phyloP scores from a whole-genome alignment of 2,113 vertebrate genomes.

The Misgurnus mizolepis region DNA sequence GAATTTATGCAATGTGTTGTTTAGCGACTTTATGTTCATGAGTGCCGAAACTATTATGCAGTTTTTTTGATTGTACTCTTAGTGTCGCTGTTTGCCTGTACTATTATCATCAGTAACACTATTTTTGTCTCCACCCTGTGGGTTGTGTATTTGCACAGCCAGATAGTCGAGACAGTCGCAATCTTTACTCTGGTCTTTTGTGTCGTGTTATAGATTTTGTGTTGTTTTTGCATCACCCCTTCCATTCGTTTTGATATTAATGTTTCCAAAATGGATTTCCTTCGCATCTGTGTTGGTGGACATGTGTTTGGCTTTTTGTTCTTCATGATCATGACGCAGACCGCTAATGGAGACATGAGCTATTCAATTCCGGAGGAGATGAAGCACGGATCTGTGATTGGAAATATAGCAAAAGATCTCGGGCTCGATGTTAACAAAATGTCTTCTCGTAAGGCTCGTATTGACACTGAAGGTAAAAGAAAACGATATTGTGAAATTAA shows the following conservation, averaged over 20 bases:
- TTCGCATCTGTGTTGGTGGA: slow-evolving; percentile 44
- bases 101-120: background rate
- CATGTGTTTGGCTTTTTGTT: background rate
- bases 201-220: slow-evolving; percentile 16
- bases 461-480: slow-evolving; percentile 35
- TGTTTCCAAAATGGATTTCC: background rate
- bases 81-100: slow-evolving; percentile 5
- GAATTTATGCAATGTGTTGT: too few relatives aligned
- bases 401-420: slow-evolving; percentile 69
- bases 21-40: too few relatives aligned
- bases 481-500: slow-evolving; percentile 57
- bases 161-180: background rate
- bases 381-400: slow-evolving; percentile 69
- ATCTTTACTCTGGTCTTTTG: background rate
- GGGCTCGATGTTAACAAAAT: slow-evolving; percentile 61
- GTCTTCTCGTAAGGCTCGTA: slow-evolving; percentile 56
- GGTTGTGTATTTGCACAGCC: background rate
- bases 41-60: background rate
- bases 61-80: background rate
- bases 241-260: background rate
- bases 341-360: slow-evolving; percentile 56
- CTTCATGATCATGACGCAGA: slow-evolving; percentile 52
- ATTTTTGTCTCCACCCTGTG: background rate
- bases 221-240: background rate
- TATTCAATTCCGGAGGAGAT: slow-evolving; percentile 72